Conservation (phyloP, 92 coral and sea anemone genomes). For the Phenganax stokvisi region DNA sequence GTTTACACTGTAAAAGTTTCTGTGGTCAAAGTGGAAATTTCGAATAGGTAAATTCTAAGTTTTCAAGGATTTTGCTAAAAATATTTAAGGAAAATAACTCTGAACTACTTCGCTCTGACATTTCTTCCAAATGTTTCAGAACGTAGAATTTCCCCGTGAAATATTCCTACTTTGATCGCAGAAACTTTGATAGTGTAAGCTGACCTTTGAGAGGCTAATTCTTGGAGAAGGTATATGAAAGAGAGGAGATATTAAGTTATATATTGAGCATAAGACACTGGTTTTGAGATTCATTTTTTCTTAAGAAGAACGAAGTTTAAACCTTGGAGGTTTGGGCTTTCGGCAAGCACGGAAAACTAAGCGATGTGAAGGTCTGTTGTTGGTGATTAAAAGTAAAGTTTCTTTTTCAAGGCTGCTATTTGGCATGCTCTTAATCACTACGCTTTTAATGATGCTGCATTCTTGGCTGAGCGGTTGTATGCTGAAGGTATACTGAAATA, state of each 20-base stretch:
- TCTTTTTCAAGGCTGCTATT: constrained; percentile 71
- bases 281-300: not conserved
- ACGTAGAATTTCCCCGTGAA: no score
- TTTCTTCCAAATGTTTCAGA: no score
- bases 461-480: constrained; percentile 90
- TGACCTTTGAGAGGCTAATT: no score
- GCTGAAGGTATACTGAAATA: constrained; percentile 67
- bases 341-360: not conserved
- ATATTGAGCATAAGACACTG: not conserved
- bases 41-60: no score
- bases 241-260: not conserved
- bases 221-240: no score
- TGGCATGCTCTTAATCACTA: constrained; percentile 99
- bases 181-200: no score
- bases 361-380: not conserved
- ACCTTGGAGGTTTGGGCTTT: not conserved
- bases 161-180: no score
- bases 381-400: not conserved
- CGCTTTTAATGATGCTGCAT: constrained; percentile 85
- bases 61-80: no score
- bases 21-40: no score
- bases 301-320: not conserved
- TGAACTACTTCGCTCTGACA: no score
- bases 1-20: no score
- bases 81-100: no score